Percentiles rank a stretch among this genome's conserved stretches.
Conservation (phyloP, 2,113 vertebrate species). For the Nematolebias whitei region DNA sequence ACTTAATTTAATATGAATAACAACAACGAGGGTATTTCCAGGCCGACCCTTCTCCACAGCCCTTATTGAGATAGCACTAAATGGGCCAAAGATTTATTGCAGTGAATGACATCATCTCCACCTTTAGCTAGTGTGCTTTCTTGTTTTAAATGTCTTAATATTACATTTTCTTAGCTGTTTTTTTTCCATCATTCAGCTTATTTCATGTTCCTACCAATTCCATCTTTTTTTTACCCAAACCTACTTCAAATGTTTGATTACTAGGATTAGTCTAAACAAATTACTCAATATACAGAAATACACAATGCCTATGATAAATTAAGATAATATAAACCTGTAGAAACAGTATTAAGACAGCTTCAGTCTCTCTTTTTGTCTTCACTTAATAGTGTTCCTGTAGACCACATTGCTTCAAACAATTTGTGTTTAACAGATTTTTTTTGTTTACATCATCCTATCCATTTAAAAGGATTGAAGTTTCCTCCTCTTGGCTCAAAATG, state of each 20-base stretch:
- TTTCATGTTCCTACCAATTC: background rate
- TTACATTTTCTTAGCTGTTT: background rate
- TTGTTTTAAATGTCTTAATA: conserved; percentile 13
- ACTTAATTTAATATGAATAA: conserved; percentile 72
- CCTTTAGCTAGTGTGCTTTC: conserved; percentile 6
- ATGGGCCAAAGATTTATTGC: conserved; percentile 54
- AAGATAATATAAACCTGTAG: background rate
- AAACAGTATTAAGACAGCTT: background rate
- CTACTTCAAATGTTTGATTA: too few relatives aligned
- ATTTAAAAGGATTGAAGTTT: conserved; percentile 3
- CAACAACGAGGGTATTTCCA: conserved; percentile 50
- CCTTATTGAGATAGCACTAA: conserved; percentile 54
- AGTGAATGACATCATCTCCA: conserved; percentile 51
- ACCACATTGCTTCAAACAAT: background rate
- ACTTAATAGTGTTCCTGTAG: too few relatives aligned
- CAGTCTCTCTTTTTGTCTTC: background rate
- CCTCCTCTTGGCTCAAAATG: background rate
- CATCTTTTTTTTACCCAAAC: too few relatives aligned
- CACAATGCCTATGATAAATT: background rate
- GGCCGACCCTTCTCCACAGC: conserved; percentile 27
- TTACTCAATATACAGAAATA: background rate
- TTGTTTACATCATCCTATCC: conserved; percentile 1
- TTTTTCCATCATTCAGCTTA: background rate
- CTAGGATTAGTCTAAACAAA: background rate
- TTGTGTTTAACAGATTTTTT: conserved; percentile 7